These are phyloP conservation scores for Drosophila leontia DNA, from an alignment of 1,140 invertebrate genomes.

Conservation along the genomic window DNA sequence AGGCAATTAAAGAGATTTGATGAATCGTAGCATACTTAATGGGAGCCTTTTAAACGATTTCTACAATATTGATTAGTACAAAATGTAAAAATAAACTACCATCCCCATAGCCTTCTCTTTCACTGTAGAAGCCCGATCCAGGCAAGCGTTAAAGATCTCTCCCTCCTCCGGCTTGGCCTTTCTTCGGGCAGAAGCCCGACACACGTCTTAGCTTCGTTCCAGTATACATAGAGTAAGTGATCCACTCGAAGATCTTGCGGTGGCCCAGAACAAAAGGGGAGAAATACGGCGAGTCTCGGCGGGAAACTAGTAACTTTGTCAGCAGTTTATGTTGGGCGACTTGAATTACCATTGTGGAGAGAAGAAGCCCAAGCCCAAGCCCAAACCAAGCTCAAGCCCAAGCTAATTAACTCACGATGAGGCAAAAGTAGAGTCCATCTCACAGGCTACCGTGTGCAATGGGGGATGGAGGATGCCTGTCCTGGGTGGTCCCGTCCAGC, in stretches of 20 bases:
- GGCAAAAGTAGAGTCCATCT: constrained; percentile 6
- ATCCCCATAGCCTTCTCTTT: neutral
- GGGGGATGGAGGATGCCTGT: neutral
- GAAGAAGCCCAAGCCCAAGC: constrained; percentile 7
- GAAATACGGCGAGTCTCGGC: neutral
- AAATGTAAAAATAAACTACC: too few species aligned
- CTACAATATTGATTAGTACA: too few species aligned
- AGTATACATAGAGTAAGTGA: constrained; percentile 42
- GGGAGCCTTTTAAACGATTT: too few species aligned
- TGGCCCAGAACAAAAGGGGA: constrained; percentile 48
- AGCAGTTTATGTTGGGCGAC: constrained; percentile 71
- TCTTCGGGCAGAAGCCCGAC: constrained; percentile 65
- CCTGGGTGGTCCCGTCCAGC: constrained; percentile 38
- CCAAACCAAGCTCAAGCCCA: neutral
- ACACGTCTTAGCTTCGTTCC: constrained; percentile 39
- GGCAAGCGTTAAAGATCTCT: constrained; percentile 67
- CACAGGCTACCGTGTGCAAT: constrained; percentile 27
- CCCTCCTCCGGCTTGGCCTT: neutral
- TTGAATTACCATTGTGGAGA: constrained; percentile 60
- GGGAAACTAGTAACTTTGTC: constrained; percentile 61
- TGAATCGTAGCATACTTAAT: too few species aligned
- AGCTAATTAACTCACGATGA: constrained; percentile 47
- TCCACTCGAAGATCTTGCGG: constrained; percentile 65
- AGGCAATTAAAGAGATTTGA: too few species aligned
- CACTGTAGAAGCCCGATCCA: constrained; percentile 50